A percentile compares a stretch with the other conserved stretches of the same genome.
Evolutionary conservation across 2,113 vertebrate genomes (phyloP).

Genomic region (Zosterops japonicus): DNA sequence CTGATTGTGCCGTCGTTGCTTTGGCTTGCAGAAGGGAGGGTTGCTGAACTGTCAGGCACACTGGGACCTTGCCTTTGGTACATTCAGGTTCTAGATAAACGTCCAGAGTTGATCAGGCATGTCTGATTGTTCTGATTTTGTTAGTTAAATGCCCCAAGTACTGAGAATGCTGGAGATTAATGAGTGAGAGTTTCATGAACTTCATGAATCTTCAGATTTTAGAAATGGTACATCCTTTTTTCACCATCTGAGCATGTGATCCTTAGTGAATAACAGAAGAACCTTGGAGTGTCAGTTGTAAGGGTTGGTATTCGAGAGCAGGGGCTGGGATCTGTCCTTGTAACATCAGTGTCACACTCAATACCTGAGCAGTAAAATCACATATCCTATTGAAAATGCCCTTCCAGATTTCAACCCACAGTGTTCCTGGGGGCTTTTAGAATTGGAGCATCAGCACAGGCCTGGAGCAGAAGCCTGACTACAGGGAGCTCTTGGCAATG

Average conservation of each 20-base stretch:
- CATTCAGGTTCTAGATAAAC: not conserved
- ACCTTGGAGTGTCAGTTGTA: not conserved
- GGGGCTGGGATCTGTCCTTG: not conserved
- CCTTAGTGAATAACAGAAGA: not conserved
- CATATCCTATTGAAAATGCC: not conserved
- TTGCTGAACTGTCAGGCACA: not conserved
- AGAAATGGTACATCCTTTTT: not conserved
- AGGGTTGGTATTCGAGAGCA: not conserved
- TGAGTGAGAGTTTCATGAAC: not conserved
- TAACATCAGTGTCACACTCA: not conserved
- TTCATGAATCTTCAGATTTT: not conserved
- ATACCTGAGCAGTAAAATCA: slow-evolving; percentile 13
- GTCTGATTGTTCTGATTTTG: not conserved
- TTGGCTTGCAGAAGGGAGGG: not conserved
- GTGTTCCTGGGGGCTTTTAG: not conserved
- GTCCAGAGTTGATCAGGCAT: not conserved
- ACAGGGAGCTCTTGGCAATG: not conserved
- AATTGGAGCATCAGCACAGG: not conserved
- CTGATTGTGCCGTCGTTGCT: accelerated
- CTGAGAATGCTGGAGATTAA: not conserved
- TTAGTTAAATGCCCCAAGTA: not conserved
- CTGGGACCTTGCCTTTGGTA: not conserved
- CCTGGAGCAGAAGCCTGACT: not conserved
- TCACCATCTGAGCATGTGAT: not conserved
- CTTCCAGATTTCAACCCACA: not conserved